Conservation (phyloP, 2,888 invertebrate genomes). For the Cremastobaeus sp. region DNA sequence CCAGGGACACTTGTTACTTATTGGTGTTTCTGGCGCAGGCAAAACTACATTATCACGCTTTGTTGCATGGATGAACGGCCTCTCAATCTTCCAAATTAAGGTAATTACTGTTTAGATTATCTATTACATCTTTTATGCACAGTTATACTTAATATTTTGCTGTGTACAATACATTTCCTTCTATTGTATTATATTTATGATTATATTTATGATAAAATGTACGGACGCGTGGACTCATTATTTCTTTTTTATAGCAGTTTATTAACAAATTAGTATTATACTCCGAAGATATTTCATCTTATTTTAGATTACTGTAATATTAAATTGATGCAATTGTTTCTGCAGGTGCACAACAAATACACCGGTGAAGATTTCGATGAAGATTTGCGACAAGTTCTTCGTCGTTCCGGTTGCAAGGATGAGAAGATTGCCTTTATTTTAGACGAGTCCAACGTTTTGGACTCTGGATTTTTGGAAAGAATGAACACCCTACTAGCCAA, state of each 20-base stretch:
- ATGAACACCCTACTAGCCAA: slow-evolving; percentile 99
- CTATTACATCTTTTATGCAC: neutral
- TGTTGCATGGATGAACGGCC: slow-evolving; percentile 99
- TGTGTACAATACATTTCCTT: too few relatives aligned
- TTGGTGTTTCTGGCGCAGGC: slow-evolving; percentile 99
- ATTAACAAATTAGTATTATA: too few relatives aligned
- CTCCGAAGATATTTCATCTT: too few relatives aligned
- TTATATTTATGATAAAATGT: too few relatives aligned
- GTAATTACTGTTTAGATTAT: slow-evolving; percentile 78
- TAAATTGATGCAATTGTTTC: neutral
- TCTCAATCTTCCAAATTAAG: slow-evolving; percentile 99
- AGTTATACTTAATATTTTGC: slow-evolving; percentile 58
- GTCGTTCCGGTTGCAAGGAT: slow-evolving; percentile 93
- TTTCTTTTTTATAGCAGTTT: too few relatives aligned
- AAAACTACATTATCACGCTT: slow-evolving; percentile 99
- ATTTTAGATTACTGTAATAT: too few relatives aligned
- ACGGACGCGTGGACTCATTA: too few relatives aligned
- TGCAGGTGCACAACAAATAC: slow-evolving; percentile 97
- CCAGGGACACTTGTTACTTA: slow-evolving; percentile 97
- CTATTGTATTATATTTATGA: too few relatives aligned
- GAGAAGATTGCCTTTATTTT: slow-evolving; percentile 99
- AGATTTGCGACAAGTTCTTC: slow-evolving; percentile 92
- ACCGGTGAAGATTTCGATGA: slow-evolving; percentile 99
- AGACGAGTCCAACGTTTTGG: slow-evolving; percentile 99
- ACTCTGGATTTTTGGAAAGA: slow-evolving; percentile 98